phyloP scores from a whole-genome alignment of 2,797 vertebrate species.

The Carcharodon carcharias region DNA sequence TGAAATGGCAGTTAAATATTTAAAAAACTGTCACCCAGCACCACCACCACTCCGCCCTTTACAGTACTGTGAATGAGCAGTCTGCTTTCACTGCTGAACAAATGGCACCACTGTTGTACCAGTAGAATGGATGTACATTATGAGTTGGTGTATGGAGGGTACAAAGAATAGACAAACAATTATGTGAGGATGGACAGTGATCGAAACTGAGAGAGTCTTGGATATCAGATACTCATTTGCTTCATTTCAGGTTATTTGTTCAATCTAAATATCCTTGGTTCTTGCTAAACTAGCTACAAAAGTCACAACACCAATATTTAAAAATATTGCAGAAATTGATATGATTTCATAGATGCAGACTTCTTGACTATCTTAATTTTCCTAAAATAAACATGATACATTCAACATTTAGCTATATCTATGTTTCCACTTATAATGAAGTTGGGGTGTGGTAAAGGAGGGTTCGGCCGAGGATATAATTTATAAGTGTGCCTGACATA shows the following conservation, averaged over 20 bases:
- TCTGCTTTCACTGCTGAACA: not conserved
- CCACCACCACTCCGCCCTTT: not conserved
- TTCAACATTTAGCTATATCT: not conserved
- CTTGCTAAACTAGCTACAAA: not conserved
- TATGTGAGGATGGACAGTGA: not conserved
- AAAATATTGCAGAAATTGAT: not conserved
- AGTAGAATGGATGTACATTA: not conserved
- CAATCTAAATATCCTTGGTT: not conserved
- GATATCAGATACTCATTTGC: not conserved
- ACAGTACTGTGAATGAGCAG: not conserved
- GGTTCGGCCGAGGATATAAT: not conserved
- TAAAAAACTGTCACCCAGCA: not conserved
- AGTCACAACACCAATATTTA: not conserved
- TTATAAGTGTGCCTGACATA: not conserved
- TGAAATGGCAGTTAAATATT: not conserved
- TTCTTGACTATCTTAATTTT: not conserved
- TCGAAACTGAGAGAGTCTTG: not conserved
- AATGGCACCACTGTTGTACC: not conserved
- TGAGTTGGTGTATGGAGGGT: not conserved
- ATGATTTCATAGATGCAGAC: not conserved
- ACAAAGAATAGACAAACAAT: not conserved
- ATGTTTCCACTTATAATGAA: not conserved
- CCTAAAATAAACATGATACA: not conserved
- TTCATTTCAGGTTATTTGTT: not conserved
- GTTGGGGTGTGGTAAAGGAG: not conserved